A percentile compares a stretch with the other conserved stretches of the same genome.
These are phyloP conservation scores for Tangara arthus DNA, from an alignment of 2,797 vertebrate species.

Conservation along the genomic window DNA sequence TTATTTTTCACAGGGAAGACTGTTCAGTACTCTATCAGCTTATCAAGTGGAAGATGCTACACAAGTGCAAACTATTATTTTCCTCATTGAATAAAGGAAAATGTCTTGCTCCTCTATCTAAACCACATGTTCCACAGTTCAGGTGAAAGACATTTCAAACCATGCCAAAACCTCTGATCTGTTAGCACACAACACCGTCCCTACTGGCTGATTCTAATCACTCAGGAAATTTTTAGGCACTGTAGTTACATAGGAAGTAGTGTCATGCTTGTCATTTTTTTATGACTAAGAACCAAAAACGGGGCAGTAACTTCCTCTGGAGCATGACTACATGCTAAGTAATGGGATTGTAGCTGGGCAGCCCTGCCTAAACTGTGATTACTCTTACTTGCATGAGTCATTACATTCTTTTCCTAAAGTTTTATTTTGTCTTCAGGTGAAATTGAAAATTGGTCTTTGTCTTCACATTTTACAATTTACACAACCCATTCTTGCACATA, in stretches of 20 bases:
- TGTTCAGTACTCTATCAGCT: background rate
- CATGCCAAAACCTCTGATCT: background rate
- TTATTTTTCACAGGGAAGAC: background rate
- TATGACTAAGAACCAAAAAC: constrained; percentile 18
- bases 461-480: background rate
- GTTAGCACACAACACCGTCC: background rate
- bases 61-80: background rate
- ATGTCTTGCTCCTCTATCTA: background rate
- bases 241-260: background rate
- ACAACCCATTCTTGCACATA: background rate
- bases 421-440: background rate
- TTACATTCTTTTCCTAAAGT: constrained; percentile 11
- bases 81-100: background rate
- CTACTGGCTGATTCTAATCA: background rate
- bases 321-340: constrained; percentile 22
- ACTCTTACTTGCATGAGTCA: constrained; percentile 55
- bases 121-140: background rate
- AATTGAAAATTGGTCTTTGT: background rate
- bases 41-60: background rate
- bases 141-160: background rate
- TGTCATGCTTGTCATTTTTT: background rate
- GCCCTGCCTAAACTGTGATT: background rate
- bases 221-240: constrained; percentile 31
- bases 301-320: constrained; percentile 26
- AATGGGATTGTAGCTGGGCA: constrained; percentile 38